These are phyloP conservation scores for Calypte anna DNA, from an alignment of 2,113 vertebrate genomes.

Conservation along the genomic window DNA sequence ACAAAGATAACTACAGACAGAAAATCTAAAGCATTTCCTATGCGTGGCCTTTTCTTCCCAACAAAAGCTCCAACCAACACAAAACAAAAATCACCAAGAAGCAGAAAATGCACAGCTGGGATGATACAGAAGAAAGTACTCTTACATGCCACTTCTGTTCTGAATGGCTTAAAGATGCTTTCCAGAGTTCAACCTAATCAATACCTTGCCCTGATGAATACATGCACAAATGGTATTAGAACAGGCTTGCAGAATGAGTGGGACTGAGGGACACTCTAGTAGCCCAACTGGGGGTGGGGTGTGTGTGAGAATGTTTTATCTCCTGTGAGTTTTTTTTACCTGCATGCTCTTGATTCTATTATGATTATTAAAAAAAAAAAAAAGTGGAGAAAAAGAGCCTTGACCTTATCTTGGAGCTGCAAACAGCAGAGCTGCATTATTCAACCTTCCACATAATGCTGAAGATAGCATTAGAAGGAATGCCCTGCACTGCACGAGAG, in stretches of 20 bases:
- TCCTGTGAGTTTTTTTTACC: neutral
- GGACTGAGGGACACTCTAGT: neutral
- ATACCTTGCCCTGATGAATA: neutral
- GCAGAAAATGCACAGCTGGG: neutral
- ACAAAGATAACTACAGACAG: neutral
- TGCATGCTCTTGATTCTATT: neutral
- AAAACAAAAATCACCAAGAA: neutral
- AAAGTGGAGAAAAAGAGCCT: neutral
- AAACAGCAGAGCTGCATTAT: neutral
- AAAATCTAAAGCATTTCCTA: neutral
- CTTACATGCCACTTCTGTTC: neutral
- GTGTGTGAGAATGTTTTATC: neutral
- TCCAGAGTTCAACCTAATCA: neutral
- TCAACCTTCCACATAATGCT: neutral
- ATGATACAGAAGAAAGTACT: neutral
- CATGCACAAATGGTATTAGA: neutral
- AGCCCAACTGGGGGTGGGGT: neutral
- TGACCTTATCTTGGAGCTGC: neutral
- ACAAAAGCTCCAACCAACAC: neutral
- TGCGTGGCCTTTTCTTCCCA: neutral
- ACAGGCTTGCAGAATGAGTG: neutral
- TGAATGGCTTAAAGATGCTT: neutral
- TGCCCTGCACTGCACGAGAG: neutral
- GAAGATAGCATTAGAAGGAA: neutral
- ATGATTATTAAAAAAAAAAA: neutral